Evolutionary conservation across 2,113 vertebrate species (phyloP).

Genomic region (Mirza zaza): DNA sequence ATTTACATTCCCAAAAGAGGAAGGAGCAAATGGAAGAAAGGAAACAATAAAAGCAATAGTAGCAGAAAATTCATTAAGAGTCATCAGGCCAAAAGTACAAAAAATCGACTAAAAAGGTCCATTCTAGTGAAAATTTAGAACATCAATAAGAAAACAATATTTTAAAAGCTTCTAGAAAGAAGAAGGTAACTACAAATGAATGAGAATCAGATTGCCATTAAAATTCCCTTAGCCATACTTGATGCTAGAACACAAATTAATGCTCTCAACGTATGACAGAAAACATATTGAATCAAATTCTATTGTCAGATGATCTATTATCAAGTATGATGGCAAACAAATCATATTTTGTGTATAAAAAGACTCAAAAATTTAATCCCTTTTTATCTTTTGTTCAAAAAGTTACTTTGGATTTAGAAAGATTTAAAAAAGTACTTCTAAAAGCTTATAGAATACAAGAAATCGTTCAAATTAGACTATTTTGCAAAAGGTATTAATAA

Average conservation of each 20-base stretch:
- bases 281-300: not conserved
- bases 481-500: not conserved
- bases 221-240: not conserved
- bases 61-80: not conserved
- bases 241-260: not conserved
- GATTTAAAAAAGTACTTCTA: not conserved
- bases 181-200: not conserved
- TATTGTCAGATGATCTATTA: not conserved
- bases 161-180: not conserved
- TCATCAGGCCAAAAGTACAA: not conserved
- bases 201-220: not conserved
- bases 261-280: not conserved
- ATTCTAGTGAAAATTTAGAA: not conserved
- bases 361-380: not conserved
- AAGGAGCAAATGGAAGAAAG: not conserved
- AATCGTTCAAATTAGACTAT: not conserved
- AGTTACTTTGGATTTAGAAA: not conserved
- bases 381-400: not conserved
- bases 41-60: not conserved
- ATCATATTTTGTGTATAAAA: not conserved
- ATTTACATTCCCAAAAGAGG: not conserved
- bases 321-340: not conserved
- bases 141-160: not conserved
- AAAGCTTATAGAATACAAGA: not conserved
- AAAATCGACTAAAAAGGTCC: not conserved